phyloP scores from a whole-genome alignment of 2,113 vertebrate species.

The Phycodurus eques region DNA sequence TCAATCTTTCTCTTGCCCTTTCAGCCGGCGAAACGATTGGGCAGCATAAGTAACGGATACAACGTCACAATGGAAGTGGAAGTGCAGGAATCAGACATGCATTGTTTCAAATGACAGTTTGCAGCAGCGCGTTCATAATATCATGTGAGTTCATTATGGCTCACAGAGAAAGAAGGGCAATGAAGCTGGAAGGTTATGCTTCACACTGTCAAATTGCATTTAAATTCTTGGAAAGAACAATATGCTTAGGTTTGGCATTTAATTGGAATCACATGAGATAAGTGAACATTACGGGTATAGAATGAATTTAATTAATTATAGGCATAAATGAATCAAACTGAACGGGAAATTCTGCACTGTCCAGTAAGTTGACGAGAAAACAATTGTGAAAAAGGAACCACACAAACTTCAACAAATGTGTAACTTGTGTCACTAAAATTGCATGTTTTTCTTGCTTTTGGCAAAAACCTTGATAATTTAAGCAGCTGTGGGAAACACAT shows the following conservation, averaged over 20 bases:
- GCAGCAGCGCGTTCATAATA: conserved; percentile 20
- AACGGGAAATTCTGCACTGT: too few relatives aligned
- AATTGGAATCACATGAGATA: not conserved
- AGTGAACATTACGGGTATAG: not conserved
- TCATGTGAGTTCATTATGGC: conserved; percentile 29
- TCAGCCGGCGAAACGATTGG: conserved; percentile 56
- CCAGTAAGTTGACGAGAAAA: not conserved
- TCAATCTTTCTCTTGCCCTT: conserved; percentile 36
- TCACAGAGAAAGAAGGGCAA: conserved; percentile 19
- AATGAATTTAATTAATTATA: not conserved
- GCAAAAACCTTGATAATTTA: not conserved
- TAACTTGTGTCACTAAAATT: too few relatives aligned
- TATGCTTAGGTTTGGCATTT: not conserved
- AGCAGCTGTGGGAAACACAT: too few relatives aligned
- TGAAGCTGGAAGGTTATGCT: conserved; percentile 32
- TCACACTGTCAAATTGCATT: conserved; percentile 28
- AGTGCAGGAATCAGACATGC: conserved; percentile 44
- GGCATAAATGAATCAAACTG: not conserved
- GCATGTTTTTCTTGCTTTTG: not conserved
- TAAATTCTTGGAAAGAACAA: conserved; percentile 27
- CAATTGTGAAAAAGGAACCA: not conserved
- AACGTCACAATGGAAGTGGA: conserved; percentile 38
- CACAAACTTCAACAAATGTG: not conserved
- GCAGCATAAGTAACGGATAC: conserved; percentile 35
- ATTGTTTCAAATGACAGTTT: conserved; percentile 32